Conservation (phyloP, 2,113 vertebrate genomes). For the Amazona guildingii region DNA sequence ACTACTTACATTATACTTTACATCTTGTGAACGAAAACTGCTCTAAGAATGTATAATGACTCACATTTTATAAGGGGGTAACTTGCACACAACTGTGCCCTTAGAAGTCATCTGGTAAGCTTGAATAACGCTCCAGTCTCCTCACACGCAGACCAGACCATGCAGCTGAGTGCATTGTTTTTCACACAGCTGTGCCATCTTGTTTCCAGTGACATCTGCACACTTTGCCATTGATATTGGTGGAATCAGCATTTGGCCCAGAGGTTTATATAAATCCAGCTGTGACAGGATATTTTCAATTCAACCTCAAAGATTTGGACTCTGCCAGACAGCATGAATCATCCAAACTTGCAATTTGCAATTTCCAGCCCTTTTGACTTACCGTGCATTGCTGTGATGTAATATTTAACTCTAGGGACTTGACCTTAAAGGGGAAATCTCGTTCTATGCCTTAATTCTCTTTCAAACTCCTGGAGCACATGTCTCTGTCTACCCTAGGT, state of each 20-base stretch:
- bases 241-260: not conserved
- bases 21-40: not conserved
- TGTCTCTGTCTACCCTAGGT: not conserved
- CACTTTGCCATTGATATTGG: not conserved
- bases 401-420: not conserved
- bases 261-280: not conserved
- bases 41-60: not conserved
- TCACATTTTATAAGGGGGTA: not conserved
- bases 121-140: not conserved
- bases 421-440: not conserved
- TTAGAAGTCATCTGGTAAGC: not conserved
- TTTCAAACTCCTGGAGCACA: not conserved
- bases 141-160: not conserved
- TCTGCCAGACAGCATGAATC: not conserved
- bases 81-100: not conserved
- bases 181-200: not conserved
- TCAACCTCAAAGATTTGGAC: not conserved
- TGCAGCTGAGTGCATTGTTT: not conserved
- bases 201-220: not conserved
- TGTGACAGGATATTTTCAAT: not conserved
- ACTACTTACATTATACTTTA: not conserved
- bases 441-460: not conserved
- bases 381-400: not conserved
- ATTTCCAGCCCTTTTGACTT: not conserved
- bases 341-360: not conserved